Evolutionary conservation across 2,797 vertebrate genomes (phyloP), one percentile per base, ranked within the genome.

Genomic region (Eptatretus atami): DNA sequence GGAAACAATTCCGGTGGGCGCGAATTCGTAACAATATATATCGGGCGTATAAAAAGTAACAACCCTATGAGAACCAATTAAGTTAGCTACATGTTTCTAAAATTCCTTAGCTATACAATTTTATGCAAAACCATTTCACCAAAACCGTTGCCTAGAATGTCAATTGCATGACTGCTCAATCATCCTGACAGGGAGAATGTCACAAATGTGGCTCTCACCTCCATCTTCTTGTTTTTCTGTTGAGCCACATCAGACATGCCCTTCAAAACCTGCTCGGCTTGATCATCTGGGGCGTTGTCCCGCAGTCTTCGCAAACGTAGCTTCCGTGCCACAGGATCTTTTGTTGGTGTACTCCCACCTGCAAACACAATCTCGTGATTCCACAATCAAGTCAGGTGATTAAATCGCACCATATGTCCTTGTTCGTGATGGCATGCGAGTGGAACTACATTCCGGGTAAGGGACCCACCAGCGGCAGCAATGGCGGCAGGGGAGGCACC

Each of bases 221-320:
- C 82, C 64, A 82, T 67, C 69, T 82, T 83, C 74, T 79, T 83
- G 70, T 87, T 96, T 74, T 93, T 95, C 63, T 93, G 86, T 65
- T 94, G 79, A 6, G 86, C 81, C 12, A 98, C 83, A 0, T 98
- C 92, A 0, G 82, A 87, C 92, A 98, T 96, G 65, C 86, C 88
- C 71, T 96, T 96, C 66, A 98, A 75, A 73, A 98, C 90, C 72
- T 95, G 88, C 72, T 93, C 93, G 15, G 88, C 86, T 70, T 96
- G 90, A 70, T 95, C 92, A 0, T 98, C 92, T 73, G 92, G 84
- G 3, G 80, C 70, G 0, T 81, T 81, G 70, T 95, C 88, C 68
- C 90, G 95, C 66, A 80, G 78, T 52, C 82, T 77, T 63, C 88
- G 79, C 0, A 96, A 75, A 67, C 92, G 79, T 85, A 92, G 88